phyloP scores from a whole-genome alignment of 2,113 vertebrate species.

The Oenanthe melanoleuca region DNA sequence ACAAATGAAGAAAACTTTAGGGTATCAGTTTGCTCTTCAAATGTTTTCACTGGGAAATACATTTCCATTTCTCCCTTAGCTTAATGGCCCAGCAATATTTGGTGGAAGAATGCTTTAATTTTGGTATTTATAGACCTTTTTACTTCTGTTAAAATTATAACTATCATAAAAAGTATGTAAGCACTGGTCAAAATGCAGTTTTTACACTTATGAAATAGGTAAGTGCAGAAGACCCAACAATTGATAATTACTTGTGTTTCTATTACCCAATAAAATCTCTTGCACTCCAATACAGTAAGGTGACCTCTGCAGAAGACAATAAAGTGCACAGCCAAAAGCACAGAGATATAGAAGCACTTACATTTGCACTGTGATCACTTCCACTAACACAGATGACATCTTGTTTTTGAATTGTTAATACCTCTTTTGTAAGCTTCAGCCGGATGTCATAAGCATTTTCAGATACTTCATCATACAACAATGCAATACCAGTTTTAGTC shows the following conservation, averaged over 20 bases:
- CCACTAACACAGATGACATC: constrained; percentile 87
- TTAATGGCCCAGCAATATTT: background rate
- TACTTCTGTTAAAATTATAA: background rate
- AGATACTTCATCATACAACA: constrained; percentile 83
- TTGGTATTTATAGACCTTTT: background rate
- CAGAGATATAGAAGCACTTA: constrained; percentile 81
- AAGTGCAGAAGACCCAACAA: background rate
- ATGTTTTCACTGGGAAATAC: background rate
- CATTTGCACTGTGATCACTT: constrained; percentile 82
- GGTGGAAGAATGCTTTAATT: background rate
- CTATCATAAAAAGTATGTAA: background rate
- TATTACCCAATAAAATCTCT: background rate
- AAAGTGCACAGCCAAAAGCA: background rate
- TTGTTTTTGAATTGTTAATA: constrained; percentile 90
- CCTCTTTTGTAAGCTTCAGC: constrained; percentile 88
- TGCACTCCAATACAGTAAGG: background rate
- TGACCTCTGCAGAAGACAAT: background rate
- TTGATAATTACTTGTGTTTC: background rate
- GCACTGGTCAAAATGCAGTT: background rate
- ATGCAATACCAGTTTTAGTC: constrained; percentile 88
- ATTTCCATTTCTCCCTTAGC: background rate
- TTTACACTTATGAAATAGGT: background rate
- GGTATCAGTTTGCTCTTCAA: background rate
- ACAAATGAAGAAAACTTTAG: background rate
- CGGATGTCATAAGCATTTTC: constrained; percentile 88